Evolutionary conservation across 2,888 invertebrate genomes (phyloP), one percentile per base, ranked within the genome.

Genomic region (Disparrhopalites patrizii): DNA sequence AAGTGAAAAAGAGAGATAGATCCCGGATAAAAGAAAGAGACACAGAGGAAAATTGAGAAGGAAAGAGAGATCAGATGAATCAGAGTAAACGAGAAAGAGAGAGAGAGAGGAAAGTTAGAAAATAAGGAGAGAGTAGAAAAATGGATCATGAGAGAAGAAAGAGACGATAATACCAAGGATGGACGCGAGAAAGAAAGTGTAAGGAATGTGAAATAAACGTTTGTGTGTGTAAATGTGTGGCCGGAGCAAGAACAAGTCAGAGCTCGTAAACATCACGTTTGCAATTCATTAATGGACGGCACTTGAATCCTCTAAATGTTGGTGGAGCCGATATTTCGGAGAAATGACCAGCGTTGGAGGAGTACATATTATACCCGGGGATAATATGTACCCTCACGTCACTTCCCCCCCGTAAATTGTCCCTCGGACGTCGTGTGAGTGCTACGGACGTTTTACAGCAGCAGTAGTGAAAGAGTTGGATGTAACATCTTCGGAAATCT

Each of bases 391-490:
- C 89, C 30, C 72, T 86, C 79, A n/a, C 88, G 85, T 74, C 74
- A 64, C 68, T 71, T n/a, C 65, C 65, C 15, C 69, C 72, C 27
- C 72, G 67, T n/a, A 61, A 82, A 79, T 36, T 68, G 67, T 76
- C 75, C 40, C 87, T 79, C 62, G 85, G 83, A 47, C 88, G 30
- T 66, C 85, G 79, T 5, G 85, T 83, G 73, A 86, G 86, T 1
- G 87, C 84, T 27, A 86, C 85, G 4, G 87, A 86, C 8, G 86
- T 88, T 78, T 90, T 90, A 80, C 89, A 90, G 77, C 86, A 75
- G 77, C 89, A 90, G 76, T 90, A 91, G 76, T 88, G 86, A 77
- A 89, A 90, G 25, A 56, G 25, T 76, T 86, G 86, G 15, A 85
- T 81, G 77, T 88, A 90, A 5, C 89, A 87, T 66, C 83, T 83